Evolutionary conservation across 2,113 vertebrate species (phyloP).

Genomic region (Haemorhous mexicanus): DNA sequence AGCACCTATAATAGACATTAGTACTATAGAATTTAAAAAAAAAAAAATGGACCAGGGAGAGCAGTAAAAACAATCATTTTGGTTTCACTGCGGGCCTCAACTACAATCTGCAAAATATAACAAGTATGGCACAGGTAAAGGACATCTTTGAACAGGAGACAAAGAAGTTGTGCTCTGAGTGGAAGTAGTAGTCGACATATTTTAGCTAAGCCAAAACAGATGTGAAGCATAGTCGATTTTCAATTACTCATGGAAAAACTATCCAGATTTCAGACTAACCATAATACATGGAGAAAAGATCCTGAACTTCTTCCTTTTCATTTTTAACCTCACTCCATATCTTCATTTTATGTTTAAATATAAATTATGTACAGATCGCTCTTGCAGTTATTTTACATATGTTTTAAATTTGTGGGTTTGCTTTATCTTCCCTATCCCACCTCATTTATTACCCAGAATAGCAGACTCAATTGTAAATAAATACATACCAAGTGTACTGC

Average conservation of each 20-base stretch:
- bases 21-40: not conserved
- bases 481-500: not conserved
- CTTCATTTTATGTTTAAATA: not conserved
- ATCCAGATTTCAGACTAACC: not conserved
- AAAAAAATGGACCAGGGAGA: not conserved
- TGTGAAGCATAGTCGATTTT: not conserved
- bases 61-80: not conserved
- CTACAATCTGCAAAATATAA: not conserved
- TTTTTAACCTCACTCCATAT: not conserved
- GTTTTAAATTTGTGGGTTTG: not conserved
- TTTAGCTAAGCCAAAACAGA: slow-evolving; percentile 3
- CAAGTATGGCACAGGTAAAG: not conserved
- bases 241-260: slow-evolving; percentile 13
- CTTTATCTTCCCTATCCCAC: not conserved
- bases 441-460: not conserved
- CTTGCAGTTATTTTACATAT: not conserved
- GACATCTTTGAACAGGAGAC: not conserved
- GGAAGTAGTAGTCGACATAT: not conserved
- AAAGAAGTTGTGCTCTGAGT: not conserved
- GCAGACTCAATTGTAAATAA: not conserved
- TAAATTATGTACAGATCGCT: not conserved
- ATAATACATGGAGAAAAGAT: not conserved
- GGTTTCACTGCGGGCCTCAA: accelerated
- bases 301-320: not conserved
- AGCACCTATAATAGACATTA: not conserved